Evolutionary conservation across 1,140 invertebrate species (phyloP), one percentile per base, ranked within the genome.

Genomic region (Rhyacophila brunnea): DNA sequence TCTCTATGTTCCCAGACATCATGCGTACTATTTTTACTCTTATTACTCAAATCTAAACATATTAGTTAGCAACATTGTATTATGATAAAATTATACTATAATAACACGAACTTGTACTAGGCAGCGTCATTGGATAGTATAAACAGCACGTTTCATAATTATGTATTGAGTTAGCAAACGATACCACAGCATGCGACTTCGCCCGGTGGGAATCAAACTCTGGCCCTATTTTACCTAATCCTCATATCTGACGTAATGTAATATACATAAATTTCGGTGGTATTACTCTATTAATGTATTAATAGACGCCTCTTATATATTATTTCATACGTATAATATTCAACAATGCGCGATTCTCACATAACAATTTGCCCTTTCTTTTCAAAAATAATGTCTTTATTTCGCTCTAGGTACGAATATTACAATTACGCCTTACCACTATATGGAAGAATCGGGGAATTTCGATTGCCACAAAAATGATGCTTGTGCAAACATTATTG

Each of bases 31-130:
- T 28, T 28, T 42, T 42, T 42, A 14, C n/a, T 42, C 11, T 42
- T 42, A 42, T 42, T 5, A 42, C 40, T 42, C 40, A 42, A 42
- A 42, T 14, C 17, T 42, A 42, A 5, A 42, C 17, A 42, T 42
- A 42, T 42, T 42, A 42, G 17, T 42, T 42, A 14, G 3, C 6
- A 42, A 42, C 17, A 42, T 36, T 42, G 17, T 42, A 42, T n/a
- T 36, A 9, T 9, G 34, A 36, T 4, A 42, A 42, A 42, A 14
- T 14, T 42, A 42, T 14, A 14, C 17, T 42, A 42, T 4, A 42
- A 42, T 42, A 42, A 14, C 17, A 17, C n/a, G n/a, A 17, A 42
- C 3, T 28, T 28, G 23, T 28, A 28, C 23, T 28, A 28, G 23
- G 23, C 23, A 28, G 9, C 23, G 23, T 28, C 23, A 28, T 28